phyloP scores from a whole-genome alignment of 2,888 invertebrate genomes.

The Campoletis raptor region DNA sequence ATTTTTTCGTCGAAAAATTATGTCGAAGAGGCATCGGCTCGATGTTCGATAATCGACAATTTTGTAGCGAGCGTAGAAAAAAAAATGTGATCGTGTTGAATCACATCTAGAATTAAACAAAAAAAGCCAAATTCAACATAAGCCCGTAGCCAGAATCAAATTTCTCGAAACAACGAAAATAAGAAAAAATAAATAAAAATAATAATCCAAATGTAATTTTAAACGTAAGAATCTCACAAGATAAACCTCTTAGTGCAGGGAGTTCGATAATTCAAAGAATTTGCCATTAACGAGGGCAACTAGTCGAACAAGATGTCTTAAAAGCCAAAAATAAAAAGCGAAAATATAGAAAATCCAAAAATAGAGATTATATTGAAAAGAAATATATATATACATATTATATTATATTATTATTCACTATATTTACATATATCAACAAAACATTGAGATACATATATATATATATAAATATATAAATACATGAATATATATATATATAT shows the following conservation, averaged over 20 bases:
- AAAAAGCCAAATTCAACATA: conserved; percentile 36
- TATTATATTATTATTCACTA: conserved; percentile 67
- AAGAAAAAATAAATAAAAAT: conserved; percentile 1
- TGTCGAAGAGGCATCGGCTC: conserved; percentile 1
- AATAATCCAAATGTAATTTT: conserved; percentile 44
- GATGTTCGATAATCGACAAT: conserved; percentile 48
- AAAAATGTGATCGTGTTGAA: conserved; percentile 55
- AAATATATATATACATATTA: conserved; percentile 66
- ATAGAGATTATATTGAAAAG: conserved; percentile 79
- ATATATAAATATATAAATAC: not conserved
- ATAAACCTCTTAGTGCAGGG: conserved; percentile 27
- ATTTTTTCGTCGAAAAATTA: conserved; percentile 49
- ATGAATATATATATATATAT: conserved; percentile 52
- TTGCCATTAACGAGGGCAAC: conserved; percentile 22
- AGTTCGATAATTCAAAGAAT: conserved; percentile 46
- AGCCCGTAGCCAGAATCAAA: conserved; percentile 61
- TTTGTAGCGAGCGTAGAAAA: conserved; percentile 36
- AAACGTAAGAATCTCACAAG: conserved; percentile 52
- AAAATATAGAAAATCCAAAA: conserved; percentile 70
- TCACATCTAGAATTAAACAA: conserved; percentile 11
- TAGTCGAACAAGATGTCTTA: conserved; percentile 62
- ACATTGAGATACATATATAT: conserved; percentile 36
- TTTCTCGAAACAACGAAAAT: conserved; percentile 79
- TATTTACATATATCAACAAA: conserved; percentile 45
- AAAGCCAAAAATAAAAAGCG: conserved; percentile 22